Base-by-base conservation (phyloP, 2,113 vertebrate genomes). In the Amphilophus citrinellus region DNA sequence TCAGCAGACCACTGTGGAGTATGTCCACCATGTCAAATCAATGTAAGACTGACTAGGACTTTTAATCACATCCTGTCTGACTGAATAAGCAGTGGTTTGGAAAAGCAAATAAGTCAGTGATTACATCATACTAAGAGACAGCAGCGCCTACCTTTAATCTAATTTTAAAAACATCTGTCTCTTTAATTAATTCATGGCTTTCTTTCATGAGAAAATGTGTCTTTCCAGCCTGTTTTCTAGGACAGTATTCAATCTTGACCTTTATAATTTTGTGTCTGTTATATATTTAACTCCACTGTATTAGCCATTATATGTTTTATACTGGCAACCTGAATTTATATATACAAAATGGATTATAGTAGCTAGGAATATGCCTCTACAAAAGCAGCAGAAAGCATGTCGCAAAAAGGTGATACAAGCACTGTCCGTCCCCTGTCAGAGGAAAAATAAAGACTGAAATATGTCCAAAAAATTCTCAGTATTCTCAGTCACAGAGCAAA, bases 81-180 rank as follows among this genome's bases (percentile, higher is more conserved):
- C 76, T 88, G 61, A 85, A 91, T 83, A 78, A 85, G 82, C 80
- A 84, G 39, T 47, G 37, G 63, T 82, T 87, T 87, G 80, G 76
- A 87, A 91, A 88, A 80, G 63, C 50, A 87, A 63, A 90, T 65
- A 61, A 73, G 65, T 68, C 2, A 2, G 76, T 82, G 88, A 85
- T 86, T 77, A 68, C 65, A 61, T 90, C 80, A 80, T 77, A 71
- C 15, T 50, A 76, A 65, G 59, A 91, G 84, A 86, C 88, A 78
- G 71, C 84, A 77, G 90, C 82, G 71, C 84, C 78, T 10, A 80
- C 75, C 81, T 77, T 39, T 65, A 77, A 83, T 85, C 65, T 86
- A 20, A 89, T 88, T 85, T 79, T 39, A 79, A 80, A 86, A 90
- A 88, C 89, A 92, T 88, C 80, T 88, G 82, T 82, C 80, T 57